Percentiles rank a stretch among this genome's conserved stretches.
Evolutionary conservation across 2,888 invertebrate genomes (phyloP).

Genomic region (Tenthredo scrophulariae): DNA sequence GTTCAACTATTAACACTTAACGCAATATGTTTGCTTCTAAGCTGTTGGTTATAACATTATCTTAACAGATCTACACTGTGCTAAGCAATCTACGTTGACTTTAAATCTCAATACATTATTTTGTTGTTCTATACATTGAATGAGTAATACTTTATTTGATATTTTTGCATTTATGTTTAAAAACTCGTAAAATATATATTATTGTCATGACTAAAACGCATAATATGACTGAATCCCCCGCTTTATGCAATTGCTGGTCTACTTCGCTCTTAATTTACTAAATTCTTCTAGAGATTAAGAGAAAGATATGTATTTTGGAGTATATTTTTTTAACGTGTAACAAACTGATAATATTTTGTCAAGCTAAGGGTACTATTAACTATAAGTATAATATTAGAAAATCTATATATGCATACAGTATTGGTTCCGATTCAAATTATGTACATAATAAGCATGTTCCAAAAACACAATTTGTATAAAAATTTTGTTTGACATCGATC

Average conservation of each 20-base stretch:
- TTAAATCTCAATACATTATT: neutral
- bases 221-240: slow-evolving; percentile 32
- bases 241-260: slow-evolving; percentile 22
- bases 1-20: neutral
- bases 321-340: slow-evolving; percentile 32
- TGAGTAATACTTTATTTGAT: neutral
- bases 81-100: slow-evolving; percentile 14
- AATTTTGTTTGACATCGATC: neutral
- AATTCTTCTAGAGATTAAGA: slow-evolving; percentile 1
- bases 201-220: slow-evolving; percentile 29
- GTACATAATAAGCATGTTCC: neutral
- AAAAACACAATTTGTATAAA: neutral
- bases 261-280: neutral
- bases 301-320: slow-evolving; percentile 38
- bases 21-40: neutral
- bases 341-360: slow-evolving; percentile 19
- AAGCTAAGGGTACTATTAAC: slow-evolving; percentile 22
- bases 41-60: neutral
- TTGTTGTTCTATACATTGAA: neutral
- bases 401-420: neutral
- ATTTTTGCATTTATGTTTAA: slow-evolving; percentile 7
- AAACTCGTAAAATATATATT: neutral
- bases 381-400: slow-evolving; percentile 11
- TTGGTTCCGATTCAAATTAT: neutral
- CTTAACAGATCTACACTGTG: neutral